phyloP scores from a whole-genome alignment of 2,113 vertebrate genomes.

The Cryptomyrus ogoouensis region DNA sequence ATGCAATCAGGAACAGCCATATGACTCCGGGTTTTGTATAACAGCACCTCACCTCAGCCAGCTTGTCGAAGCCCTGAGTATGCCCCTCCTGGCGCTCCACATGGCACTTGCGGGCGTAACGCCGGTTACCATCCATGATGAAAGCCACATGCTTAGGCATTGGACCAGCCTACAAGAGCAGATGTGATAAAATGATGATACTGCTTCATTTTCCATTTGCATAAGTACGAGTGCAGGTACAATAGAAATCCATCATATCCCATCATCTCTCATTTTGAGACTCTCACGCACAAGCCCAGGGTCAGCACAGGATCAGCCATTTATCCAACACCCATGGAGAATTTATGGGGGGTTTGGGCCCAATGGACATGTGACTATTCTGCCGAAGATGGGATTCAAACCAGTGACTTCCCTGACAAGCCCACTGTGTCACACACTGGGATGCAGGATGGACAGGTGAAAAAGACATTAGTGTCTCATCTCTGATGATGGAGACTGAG shows the following conservation, averaged over 20 bases:
- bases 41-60: constrained; percentile 75
- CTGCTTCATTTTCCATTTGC: background rate
- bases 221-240: background rate
- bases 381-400: background rate
- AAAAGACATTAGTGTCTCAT: background rate
- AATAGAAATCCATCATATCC: background rate
- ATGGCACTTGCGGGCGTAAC: constrained; percentile 83
- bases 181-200: background rate
- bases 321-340: background rate
- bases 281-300: background rate
- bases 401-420: background rate
- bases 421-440: background rate
- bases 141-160: constrained; percentile 94
- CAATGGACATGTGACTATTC: background rate
- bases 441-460: background rate
- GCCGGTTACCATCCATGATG: constrained; percentile 97
- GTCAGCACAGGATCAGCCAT: background rate
- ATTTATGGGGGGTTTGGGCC: background rate
- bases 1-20: background rate
- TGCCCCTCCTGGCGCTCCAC: constrained; percentile 86
- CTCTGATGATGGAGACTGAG: background rate
- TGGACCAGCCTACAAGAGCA: constrained; percentile 74
- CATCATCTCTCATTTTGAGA: background rate
- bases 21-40: background rate
- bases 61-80: constrained; percentile 87